Base-by-base conservation (phyloP, 2,888 invertebrate genomes). In the Heteropelma amictum region DNA sequence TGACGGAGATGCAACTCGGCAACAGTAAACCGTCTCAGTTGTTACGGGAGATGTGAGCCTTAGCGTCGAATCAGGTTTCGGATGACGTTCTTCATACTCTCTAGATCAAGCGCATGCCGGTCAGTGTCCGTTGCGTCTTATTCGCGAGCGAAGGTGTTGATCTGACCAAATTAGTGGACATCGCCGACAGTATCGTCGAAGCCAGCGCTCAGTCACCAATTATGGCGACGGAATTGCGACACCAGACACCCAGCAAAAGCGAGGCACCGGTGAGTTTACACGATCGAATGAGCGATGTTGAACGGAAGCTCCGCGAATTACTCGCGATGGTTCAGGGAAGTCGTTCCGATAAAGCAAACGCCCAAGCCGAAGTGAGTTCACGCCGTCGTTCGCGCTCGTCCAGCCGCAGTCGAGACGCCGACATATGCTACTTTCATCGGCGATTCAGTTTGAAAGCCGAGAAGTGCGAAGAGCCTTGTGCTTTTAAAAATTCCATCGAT, bases 21-120 rank as follows among this genome's bases (percentile, higher is more conserved):
- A 51, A 63, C 4, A 49, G 12, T 5, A 63, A 63, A 17, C 51
- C 63, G 0, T 51, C 63, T 6, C 63, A 63, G 7, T 19, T 63
- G 1, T 6, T 51, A 0, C 2, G 63, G 5, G 63, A 63, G 17
- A 63, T 63, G 63, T 14, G 28, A 0, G 28, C 12, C 23, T 19
- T 63, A 8, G 51, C 63, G 5, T 21, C 38, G 6, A 28, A 49
- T 5, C 17, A 26, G 1, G 49, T 63, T 1, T 10, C 63, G 8
- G 49, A 63, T 5, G 63, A 45, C 7, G 2, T 47, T 1, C 35
- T 49, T 1, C 47, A 23, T 1, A 28, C 8, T 1, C 23, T 49
- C 1, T 63, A 49, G 49, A 33, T 49, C 3, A 19, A 63, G 21
- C 49, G 63, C 1, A 63, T 63, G 49, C 63, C 49, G 19, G 38